Evolutionary conservation across 1,140 invertebrate species (phyloP).

Genomic region (Drosophila bifasciata): DNA sequence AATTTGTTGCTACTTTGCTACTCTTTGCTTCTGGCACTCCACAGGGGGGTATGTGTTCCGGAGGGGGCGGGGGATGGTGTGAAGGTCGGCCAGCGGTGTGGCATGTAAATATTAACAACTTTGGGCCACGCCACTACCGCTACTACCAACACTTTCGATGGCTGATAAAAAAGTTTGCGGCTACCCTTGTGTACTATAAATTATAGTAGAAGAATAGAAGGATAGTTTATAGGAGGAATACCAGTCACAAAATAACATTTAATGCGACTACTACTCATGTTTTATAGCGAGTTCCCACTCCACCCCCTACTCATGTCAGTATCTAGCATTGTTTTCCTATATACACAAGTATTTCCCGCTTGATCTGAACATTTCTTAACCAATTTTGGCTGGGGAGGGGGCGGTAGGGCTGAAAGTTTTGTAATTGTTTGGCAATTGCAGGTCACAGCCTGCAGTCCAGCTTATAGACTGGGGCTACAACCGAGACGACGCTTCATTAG

Average conservation of each 20-base stretch:
- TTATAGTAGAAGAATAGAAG: too few species aligned
- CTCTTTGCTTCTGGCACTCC: slow-evolving; percentile 9
- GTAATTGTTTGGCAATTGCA: slow-evolving; percentile 75
- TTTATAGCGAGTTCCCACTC: too few species aligned
- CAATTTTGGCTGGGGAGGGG: slow-evolving; percentile 7
- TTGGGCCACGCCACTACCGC: slow-evolving; percentile 54
- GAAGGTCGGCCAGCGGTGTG: slow-evolving; percentile 37
- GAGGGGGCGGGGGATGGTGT: too few species aligned
- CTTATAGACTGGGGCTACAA: slow-evolving; percentile 43
- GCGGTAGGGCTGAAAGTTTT: slow-evolving; percentile 76
- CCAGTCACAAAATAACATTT: too few species aligned
- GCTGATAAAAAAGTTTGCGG: slow-evolving; percentile 68
- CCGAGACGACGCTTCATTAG: slow-evolving; percentile 72
- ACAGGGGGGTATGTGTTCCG: too few species aligned
- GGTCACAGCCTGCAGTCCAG: slow-evolving; percentile 52
- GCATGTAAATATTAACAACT: slow-evolving; percentile 83
- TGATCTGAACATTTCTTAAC: slow-evolving; percentile 36
- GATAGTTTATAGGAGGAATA: too few species aligned
- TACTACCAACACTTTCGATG: slow-evolving; percentile 40
- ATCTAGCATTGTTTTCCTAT: too few species aligned
- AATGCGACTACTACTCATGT: too few species aligned
- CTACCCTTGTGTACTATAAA: neutral
- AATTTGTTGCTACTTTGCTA: slow-evolving; percentile 67
- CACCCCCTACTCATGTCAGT: too few species aligned
- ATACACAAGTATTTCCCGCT: slow-evolving; percentile 23